phyloP scores from a whole-genome alignment of 2,113 vertebrate genomes.

The Oryzias woworae region DNA sequence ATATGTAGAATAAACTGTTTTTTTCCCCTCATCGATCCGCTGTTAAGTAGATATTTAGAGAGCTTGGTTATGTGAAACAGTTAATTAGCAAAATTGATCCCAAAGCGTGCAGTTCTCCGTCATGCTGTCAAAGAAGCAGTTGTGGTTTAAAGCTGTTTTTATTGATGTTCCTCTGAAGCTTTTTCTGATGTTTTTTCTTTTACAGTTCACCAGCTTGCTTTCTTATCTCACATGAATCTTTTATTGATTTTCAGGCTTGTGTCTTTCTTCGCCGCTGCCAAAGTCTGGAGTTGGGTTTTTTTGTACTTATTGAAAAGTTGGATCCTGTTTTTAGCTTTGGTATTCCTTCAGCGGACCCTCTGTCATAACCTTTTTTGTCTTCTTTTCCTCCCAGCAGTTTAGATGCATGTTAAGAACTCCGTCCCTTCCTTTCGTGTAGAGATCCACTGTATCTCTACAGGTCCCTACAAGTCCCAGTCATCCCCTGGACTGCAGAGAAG shows the following conservation, averaged over 20 bases:
- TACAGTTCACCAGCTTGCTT: conserved; percentile 3
- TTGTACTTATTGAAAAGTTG: conserved; percentile 9
- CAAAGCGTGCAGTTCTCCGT: conserved; percentile 40
- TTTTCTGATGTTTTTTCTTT: conserved; percentile 10
- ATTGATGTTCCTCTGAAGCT: conserved; percentile 31
- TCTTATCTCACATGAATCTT: conserved; percentile 35
- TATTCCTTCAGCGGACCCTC: background rate
- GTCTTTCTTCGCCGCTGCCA: conserved; percentile 14
- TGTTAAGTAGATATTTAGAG: conserved; percentile 58
- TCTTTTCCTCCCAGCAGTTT: no score
- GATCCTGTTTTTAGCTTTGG: background rate
- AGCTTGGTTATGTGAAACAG: conserved; percentile 45
- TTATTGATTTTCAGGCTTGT: conserved; percentile 32
- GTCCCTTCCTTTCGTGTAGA: no score
- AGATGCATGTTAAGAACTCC: no score
- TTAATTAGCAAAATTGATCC: conserved; percentile 64
- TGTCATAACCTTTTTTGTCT: no score
- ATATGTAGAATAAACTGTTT: background rate
- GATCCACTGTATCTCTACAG: no score
- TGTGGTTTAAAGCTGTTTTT: conserved; percentile 39
- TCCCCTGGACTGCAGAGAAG: no score
- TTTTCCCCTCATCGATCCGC: conserved; percentile 40
- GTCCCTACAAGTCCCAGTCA: no score
- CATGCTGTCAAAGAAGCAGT: conserved; percentile 56
- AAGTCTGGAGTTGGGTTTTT: conserved; percentile 3